These are phyloP conservation scores for Lethrus apterus DNA, from an alignment of 1,140 invertebrate species.

Conservation along the genomic window DNA sequence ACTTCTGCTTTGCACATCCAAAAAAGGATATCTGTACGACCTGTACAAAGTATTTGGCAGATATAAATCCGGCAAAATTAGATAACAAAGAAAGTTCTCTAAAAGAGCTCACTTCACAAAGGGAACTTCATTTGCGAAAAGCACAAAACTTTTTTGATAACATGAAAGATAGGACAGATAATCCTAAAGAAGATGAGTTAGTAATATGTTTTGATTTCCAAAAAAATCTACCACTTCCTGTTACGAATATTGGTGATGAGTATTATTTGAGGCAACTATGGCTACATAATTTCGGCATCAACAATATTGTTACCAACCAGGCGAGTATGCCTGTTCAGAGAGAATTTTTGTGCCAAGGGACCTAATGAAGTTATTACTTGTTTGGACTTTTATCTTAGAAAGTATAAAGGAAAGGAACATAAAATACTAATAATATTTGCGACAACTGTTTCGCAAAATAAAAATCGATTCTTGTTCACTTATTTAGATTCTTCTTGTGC, in stretches of 20 bases:
- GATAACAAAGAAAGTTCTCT: no score
- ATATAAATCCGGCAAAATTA: no score
- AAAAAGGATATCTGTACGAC: no score
- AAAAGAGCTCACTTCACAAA: no score
- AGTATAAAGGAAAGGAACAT: no score
- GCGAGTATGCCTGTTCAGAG: constrained; percentile 8
- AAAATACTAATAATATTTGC: no score
- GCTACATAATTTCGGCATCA: constrained; percentile 15
- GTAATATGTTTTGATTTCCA: constrained; percentile 8
- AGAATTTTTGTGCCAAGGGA: constrained; percentile 11
- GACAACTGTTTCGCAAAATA: no score
- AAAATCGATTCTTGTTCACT: no score
- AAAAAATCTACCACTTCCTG: constrained; percentile 6
- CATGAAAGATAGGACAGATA: no score
- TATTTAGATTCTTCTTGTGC: no score
- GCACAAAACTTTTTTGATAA: not conserved
- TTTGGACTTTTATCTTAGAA: constrained; percentile 6
- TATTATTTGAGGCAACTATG: constrained; percentile 11
- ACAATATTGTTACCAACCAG: not conserved
- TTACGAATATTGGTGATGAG: constrained; percentile 9
- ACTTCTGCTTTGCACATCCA: no score
- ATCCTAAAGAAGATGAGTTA: not conserved
- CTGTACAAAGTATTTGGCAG: no score
- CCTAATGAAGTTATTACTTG: constrained; percentile 11
- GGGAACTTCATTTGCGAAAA: not conserved